Percentiles rank a stretch among this genome's conserved stretches.
These are phyloP conservation scores for Amphiduros pacificus DNA, from an alignment of 2,888 invertebrate genomes.

Conservation along the genomic window DNA sequence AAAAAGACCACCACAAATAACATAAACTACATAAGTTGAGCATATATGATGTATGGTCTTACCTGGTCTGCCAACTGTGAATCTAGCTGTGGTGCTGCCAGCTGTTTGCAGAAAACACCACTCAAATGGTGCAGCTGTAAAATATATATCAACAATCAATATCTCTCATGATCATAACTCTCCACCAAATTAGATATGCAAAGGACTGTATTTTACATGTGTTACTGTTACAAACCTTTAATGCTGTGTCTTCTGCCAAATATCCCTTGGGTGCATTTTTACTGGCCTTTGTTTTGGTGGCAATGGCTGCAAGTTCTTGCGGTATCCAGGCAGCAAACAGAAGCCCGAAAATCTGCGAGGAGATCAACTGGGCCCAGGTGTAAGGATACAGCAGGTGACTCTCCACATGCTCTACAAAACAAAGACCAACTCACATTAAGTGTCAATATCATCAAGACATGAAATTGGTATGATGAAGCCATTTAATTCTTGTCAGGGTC, in stretches of 20 bases:
- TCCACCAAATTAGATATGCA: no score
- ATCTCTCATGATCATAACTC: no score
- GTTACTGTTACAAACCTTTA: background rate
- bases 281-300: conserved; percentile 6
- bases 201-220: background rate
- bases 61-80: conserved; percentile 76
- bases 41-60: background rate
- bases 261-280: conserved; percentile 21
- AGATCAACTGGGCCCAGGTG: conserved; percentile 80
- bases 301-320: conserved; percentile 62
- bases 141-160: conserved; percentile 11
- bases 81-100: conserved; percentile 63
- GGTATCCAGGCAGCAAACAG: conserved; percentile 70
- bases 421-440: background rate
- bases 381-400: conserved; percentile 77
- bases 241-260: background rate
- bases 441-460: background rate
- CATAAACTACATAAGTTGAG: no score
- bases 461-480: no score
- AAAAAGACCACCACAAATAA: no score
- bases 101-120: conserved; percentile 45
- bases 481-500: no score
- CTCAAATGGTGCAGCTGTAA: conserved; percentile 47
- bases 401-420: conserved; percentile 44
- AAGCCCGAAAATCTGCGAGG: conserved; percentile 76